Evolutionary conservation across 2,797 vertebrate species (phyloP), one percentile per base, ranked within the genome.

Genomic region (Eulemur mongoz): DNA sequence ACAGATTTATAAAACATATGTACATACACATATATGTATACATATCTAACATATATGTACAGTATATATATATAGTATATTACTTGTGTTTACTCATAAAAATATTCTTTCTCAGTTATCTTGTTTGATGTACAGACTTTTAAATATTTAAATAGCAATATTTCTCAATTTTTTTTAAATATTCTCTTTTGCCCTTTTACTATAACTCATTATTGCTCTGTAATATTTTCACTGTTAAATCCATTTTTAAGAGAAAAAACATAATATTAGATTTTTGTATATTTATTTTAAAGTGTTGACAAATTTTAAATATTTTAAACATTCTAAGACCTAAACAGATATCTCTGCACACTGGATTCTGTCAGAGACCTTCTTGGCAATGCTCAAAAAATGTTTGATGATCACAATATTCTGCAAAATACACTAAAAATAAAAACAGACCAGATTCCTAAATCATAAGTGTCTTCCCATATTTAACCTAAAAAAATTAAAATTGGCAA

Each of bases 141-240:
- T 38, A 82, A 89, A 67, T 89, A 92, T 79, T 78, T 85, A 61
- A 96, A 79, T 72, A 93, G 9, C 22, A 25, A 65, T 59, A 20
- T 27, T 7, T 93, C 45, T 90, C 48, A 52, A 27, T n/a, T 35
- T 89, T 96, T 67, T 87, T 73, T 54, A 87, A 67, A 63, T 81
- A 18, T 35, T 86, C 86, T 84, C 17, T 35, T 72, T 82, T 88
- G 7, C 7, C 2, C 4, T 80, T 48, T 52, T 65, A 65, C 5
- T 10, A 40, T 20, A 89, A 17, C 18, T 75, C 15, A 32, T 35
- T 75, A 45, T 82, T 89, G 32, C 10, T 35, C 57, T 76, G 3
- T 88, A 76, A 91, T 54, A 65, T 81, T n/a, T 75, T 22, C 30
- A 40, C 18, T 89, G 10, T 91, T 84, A 54, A 5, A 45, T 70